phyloP scores from a whole-genome alignment of 2,113 vertebrate genomes.

The Grammomys dolichurus region DNA sequence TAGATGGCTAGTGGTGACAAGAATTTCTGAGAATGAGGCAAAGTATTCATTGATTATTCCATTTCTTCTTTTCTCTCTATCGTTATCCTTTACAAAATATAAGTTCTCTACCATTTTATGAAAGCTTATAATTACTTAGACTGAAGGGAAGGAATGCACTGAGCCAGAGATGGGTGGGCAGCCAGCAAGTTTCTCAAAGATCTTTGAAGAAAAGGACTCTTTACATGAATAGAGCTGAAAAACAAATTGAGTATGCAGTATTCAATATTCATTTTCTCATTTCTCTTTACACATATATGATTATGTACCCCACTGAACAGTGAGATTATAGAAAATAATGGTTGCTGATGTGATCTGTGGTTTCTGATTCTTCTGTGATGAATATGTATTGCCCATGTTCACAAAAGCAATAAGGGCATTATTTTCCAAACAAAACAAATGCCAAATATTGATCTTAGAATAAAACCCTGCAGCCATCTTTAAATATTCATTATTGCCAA shows the following conservation, averaged over 20 bases:
- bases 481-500: conserved; percentile 15
- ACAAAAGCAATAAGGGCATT: conserved; percentile 56
- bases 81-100: conserved; percentile 61
- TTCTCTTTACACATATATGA: neutral
- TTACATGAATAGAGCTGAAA: neutral
- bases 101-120: conserved; percentile 50
- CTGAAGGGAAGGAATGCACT: conserved; percentile 48
- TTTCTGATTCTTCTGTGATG: conserved; percentile 18
- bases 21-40: conserved; percentile 36
- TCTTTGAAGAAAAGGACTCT: conserved; percentile 12
- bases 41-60: neutral
- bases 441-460: conserved; percentile 63
- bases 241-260: conserved; percentile 32
- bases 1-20: neutral
- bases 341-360: neutral
- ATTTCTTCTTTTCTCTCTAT: conserved; percentile 12
- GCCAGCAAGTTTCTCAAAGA: neutral
- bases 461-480: conserved; percentile 39
- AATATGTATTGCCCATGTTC: conserved; percentile 37
- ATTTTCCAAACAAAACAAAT: conserved; percentile 63
- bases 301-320: neutral
- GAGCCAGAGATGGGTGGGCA: neutral
- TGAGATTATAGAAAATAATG: neutral
- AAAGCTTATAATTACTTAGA: conserved; percentile 54
- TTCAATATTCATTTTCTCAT: conserved; percentile 25